phyloP scores from a whole-genome alignment of 1,140 invertebrate species.

The Pachyrhynchus sulphureomaculatus region DNA sequence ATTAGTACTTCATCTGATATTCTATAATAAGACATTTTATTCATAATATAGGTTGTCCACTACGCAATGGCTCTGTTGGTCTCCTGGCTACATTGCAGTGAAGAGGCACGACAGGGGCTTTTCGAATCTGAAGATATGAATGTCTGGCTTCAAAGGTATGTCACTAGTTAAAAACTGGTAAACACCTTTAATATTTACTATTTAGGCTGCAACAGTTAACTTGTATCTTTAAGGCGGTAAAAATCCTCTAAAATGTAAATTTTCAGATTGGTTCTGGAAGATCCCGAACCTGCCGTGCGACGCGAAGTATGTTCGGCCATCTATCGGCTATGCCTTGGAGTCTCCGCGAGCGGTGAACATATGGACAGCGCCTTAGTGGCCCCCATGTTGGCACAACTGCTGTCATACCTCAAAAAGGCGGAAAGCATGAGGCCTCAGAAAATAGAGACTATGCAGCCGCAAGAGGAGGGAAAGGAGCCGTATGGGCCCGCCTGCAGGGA shows the following conservation, averaged over 20 bases:
- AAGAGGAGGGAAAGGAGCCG: conserved; percentile 85
- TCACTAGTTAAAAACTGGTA: background rate
- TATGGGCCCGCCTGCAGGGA: conserved; percentile 91
- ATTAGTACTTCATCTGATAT: no score
- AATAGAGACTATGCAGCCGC: conserved; percentile 56
- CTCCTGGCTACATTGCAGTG: conserved; percentile 79
- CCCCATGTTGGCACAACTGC: conserved; percentile 75
- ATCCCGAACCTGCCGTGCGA: conserved; percentile 81
- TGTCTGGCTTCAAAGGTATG: conserved; percentile 66
- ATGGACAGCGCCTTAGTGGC: conserved; percentile 64
- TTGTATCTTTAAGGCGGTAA: no score
- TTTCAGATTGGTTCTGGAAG: conserved; percentile 63
- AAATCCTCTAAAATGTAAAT: no score
- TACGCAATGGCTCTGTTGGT: conserved; percentile 80
- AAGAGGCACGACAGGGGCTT: conserved; percentile 62
- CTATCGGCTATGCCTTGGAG: conserved; percentile 81
- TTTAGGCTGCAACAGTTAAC: no score
- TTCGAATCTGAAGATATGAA: conserved; percentile 68
- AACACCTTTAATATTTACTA: no score
- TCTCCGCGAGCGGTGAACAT: conserved; percentile 60
- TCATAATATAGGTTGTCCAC: conserved; percentile 63
- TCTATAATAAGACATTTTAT: no score
- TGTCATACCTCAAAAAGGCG: conserved; percentile 78
- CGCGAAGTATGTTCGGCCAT: conserved; percentile 86
- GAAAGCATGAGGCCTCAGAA: conserved; percentile 79